Conservation (phyloP, 1,140 invertebrate species). For the Drosophila elegans region DNA sequence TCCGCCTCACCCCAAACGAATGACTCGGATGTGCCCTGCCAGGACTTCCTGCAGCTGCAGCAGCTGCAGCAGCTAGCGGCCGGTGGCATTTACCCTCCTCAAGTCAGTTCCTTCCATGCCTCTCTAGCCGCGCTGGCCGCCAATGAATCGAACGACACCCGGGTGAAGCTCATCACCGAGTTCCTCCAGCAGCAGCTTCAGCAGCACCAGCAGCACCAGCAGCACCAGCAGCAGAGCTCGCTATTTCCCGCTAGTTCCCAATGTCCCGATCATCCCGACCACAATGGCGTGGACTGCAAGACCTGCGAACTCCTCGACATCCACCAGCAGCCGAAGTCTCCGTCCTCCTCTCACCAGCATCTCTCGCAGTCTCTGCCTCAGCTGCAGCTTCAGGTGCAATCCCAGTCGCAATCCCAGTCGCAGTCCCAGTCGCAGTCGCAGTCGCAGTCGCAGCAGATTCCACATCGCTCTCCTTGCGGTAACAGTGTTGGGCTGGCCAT, state of each 20-base stretch:
- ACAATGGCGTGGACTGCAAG: constrained; percentile 78
- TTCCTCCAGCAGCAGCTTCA: constrained; percentile 79
- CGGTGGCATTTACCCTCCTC: constrained; percentile 40
- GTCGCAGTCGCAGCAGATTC: constrained; percentile 48
- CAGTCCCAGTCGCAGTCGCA: constrained; percentile 70
- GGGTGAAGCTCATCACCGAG: constrained; percentile 77
- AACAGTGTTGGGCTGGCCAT: constrained; percentile 83
- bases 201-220: constrained; percentile 67
- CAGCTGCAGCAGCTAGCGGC: constrained; percentile 40
- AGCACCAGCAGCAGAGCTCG: constrained; percentile 59
- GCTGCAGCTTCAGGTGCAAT: constrained; percentile 65
- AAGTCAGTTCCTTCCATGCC: constrained; percentile 74
- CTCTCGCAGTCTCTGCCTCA: constrained; percentile 58
- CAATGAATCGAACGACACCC: constrained; percentile 65
- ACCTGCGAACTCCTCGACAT: constrained; percentile 76
- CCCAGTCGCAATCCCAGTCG: constrained; percentile 19
- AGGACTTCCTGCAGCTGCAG: constrained; percentile 66
- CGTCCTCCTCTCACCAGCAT: constrained; percentile 42
- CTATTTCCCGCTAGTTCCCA: constrained; percentile 77
- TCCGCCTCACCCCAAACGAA: constrained; percentile 22
- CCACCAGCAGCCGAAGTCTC: constrained; percentile 63
- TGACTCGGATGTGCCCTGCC: constrained; percentile 38
- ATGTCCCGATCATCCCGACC: constrained; percentile 78
- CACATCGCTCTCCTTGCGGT: constrained; percentile 69
- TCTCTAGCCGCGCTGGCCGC: constrained; percentile 69